Evolutionary conservation across 2,797 vertebrate species (phyloP), one percentile per base, ranked within the genome.

Genomic region (Ataeniobius toweri): DNA sequence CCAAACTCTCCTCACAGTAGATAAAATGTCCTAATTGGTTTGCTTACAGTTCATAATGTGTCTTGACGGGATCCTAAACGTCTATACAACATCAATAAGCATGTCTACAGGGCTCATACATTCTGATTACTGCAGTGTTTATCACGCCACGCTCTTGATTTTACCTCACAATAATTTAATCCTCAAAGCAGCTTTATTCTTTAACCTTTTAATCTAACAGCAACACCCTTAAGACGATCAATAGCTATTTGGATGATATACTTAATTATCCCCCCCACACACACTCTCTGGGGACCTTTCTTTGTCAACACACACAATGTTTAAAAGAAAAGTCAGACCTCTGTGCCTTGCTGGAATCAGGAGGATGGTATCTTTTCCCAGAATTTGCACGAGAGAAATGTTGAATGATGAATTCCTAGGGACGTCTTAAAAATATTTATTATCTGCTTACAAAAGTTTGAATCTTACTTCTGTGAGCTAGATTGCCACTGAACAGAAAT

Each of bases 201-300:
- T 90, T 95, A 92, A 93, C 87, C 89, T 94, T 96, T 95, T 95
- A 95, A 96, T 94, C 93, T 92, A 87, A 90, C 74, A 36, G 83
- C 88, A 91, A 88, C 91, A 90, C 88, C 92, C 90, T 91, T 92
- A 92, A 92, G 82, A 92, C 85, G 84, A 94, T 95, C 92, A 87
- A 94, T 94, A 94, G 80, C 90, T 90, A 91, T 94, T 93, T 92
- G 86, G 89, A 90, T 90, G 81, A 93, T 92, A 85, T 88, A 91
- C 88, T 88, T 91, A 89, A 94, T 93, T 86, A 89, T 91, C 86
- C 90, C 71, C 80, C 41, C 3, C 63, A 80, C 48, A 36, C 36
- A 36, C 70, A 4, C 55, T 55, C 76, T 71, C 46, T 74, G 6
- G 46, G 26, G 31, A 31, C 67, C 36, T 88, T 80, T 79, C 48